A percentile compares a stretch with the other conserved stretches of the same genome.
phyloP scores from a whole-genome alignment of 2,888 invertebrate genomes.

The Trichopria drosophilae region DNA sequence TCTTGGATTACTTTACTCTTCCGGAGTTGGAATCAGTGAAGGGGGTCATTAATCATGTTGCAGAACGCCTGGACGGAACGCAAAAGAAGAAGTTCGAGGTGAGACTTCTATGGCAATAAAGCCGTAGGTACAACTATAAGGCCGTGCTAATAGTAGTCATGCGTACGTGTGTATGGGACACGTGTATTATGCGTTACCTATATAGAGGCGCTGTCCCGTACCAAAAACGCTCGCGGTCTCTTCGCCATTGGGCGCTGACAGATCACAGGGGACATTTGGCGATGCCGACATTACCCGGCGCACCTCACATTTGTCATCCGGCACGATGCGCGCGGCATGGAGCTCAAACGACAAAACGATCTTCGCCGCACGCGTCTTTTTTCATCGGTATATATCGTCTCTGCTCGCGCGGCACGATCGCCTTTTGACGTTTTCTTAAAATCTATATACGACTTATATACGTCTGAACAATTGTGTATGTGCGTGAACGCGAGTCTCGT shows the following conservation, averaged over 20 bases:
- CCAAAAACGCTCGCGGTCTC: slow-evolving; percentile 31
- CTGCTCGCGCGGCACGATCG: too few species aligned
- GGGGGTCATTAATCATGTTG: slow-evolving; percentile 52
- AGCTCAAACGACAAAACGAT: slow-evolving; percentile 35
- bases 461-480: background rate
- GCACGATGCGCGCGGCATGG: slow-evolving; percentile 32
- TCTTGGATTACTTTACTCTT: too few species aligned
- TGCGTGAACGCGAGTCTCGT: background rate
- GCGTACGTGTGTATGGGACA: slow-evolving; percentile 43
- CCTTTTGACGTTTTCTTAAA: too few species aligned
- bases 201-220: slow-evolving; percentile 18
- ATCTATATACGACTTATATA: too few species aligned
- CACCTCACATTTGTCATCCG: slow-evolving; percentile 40
- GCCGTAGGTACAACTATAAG: slow-evolving; percentile 45
- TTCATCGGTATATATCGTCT: too few species aligned
- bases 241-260: slow-evolving; percentile 39
- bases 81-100: slow-evolving; percentile 33
- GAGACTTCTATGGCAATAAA: slow-evolving; percentile 46
- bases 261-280: slow-evolving; percentile 44
- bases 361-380: slow-evolving; percentile 26
- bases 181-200: too few species aligned
- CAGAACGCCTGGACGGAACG: slow-evolving; percentile 34
- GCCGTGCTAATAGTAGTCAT: slow-evolving; percentile 52
- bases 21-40: too few species aligned
- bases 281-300: slow-evolving; percentile 41